Conservation (phyloP, 2,888 invertebrate species). For the Brenthis ino region DNA sequence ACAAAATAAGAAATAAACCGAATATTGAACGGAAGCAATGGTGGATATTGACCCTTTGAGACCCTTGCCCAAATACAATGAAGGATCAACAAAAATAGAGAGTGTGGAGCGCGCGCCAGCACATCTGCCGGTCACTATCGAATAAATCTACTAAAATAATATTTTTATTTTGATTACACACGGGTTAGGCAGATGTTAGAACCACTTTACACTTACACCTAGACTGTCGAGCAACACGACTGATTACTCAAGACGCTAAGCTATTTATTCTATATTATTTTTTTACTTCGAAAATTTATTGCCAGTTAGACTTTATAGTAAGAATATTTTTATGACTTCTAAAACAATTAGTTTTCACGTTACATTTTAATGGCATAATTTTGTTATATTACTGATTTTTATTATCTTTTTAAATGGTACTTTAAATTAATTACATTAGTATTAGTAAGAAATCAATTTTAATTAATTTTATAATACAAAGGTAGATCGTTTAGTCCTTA, state of each 20-base stretch:
- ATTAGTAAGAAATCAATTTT: too few species aligned
- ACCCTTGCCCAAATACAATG: slow-evolving; percentile 69
- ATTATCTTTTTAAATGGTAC: too few species aligned
- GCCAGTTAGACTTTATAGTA: too few species aligned
- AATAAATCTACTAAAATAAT: slow-evolving; percentile 81
- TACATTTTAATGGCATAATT: too few species aligned
- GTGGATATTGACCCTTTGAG: slow-evolving; percentile 73
- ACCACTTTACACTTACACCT: slow-evolving; percentile 48
- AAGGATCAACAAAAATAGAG: slow-evolving; percentile 73
- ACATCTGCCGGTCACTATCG: slow-evolving; percentile 79
- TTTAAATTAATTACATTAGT: too few species aligned
- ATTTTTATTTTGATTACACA: slow-evolving; percentile 81
- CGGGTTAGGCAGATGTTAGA: slow-evolving; percentile 78
- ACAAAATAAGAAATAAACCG: slow-evolving; percentile 64
- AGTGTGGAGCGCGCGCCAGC: slow-evolving; percentile 59
- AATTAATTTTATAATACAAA: too few species aligned
- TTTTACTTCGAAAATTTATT: too few species aligned
- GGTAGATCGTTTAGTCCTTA: too few species aligned
- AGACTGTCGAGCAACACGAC: slow-evolving; percentile 33
- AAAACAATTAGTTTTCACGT: too few species aligned
- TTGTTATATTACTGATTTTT: too few species aligned
- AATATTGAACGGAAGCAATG: slow-evolving; percentile 71
- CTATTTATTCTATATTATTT: too few species aligned
- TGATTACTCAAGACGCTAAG: not conserved
- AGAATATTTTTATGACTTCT: too few species aligned